Percentiles rank a stretch among this genome's conserved stretches.
Conservation (phyloP, 2,113 vertebrate genomes). For the Mustelus asterias region DNA sequence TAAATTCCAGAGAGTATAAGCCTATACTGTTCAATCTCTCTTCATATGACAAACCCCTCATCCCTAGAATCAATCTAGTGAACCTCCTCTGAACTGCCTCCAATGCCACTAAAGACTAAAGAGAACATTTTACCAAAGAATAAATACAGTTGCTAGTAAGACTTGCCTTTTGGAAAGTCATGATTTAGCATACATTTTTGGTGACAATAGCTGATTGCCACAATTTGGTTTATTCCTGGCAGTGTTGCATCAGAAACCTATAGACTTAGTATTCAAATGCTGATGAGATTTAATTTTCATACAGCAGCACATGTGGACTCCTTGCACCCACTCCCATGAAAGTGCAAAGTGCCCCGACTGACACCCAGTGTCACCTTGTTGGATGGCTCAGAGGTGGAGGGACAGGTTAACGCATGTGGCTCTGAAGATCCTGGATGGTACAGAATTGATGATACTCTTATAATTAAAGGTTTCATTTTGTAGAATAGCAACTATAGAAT, state of each 20-base stretch:
- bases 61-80: too few relatives aligned
- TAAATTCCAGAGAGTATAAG: too few relatives aligned
- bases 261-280: not conserved
- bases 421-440: not conserved
- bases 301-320: too few relatives aligned
- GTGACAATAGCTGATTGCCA: not conserved
- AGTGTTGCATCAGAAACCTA: not conserved
- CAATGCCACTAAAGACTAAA: not conserved
- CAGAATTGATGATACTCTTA: not conserved
- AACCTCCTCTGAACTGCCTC: too few relatives aligned
- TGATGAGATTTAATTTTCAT: not conserved
- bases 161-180: not conserved
- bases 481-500: not conserved
- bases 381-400: too few relatives aligned
- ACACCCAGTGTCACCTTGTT: not conserved
- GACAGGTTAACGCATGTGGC: not conserved
- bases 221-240: not conserved
- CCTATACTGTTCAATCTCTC: too few relatives aligned
- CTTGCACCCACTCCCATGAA: not conserved
- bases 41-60: too few relatives aligned
- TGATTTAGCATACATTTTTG: not conserved
- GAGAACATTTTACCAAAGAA: not conserved
- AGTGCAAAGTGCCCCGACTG: not conserved
- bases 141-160: too few relatives aligned
- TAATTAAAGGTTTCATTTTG: not conserved